Percentiles rank a stretch among this genome's conserved stretches.
These are phyloP conservation scores for Callospermophilus lateralis DNA, from an alignment of 2,113 vertebrate species.

Conservation along the genomic window DNA sequence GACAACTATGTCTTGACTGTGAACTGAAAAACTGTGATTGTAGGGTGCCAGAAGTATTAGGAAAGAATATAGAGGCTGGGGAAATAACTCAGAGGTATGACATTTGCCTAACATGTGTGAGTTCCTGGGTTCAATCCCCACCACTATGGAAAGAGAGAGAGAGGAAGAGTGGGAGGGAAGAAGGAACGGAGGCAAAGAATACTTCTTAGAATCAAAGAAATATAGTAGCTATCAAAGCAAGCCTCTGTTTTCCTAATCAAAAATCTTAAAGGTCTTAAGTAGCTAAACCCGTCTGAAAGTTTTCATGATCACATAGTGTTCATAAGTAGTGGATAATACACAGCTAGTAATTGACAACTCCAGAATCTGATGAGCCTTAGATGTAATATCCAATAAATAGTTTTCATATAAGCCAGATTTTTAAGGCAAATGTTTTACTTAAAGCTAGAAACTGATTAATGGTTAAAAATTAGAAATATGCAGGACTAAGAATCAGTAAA, in stretches of 20 bases:
- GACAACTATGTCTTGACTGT: neutral
- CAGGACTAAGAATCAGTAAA: neutral
- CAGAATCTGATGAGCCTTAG: neutral
- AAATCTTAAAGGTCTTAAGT: constrained; percentile 30
- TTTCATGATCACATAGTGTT: neutral
- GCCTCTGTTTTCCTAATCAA: neutral
- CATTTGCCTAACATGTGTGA: neutral
- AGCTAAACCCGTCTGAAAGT: neutral
- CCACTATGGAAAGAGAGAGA: neutral
- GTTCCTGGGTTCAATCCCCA: neutral
- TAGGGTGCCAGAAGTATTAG: constrained; percentile 1
- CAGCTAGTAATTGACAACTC: neutral
- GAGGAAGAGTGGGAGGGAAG: neutral
- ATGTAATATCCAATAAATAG: neutral
- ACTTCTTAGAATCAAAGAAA: neutral
- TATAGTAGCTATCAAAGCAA: constrained; percentile 41
- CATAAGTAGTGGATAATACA: neutral
- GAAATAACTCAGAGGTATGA: neutral
- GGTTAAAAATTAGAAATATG: constrained; percentile 46
- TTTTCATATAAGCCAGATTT: constrained; percentile 44
- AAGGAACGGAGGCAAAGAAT: neutral
- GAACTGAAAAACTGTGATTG: neutral
- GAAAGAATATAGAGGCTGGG: neutral
- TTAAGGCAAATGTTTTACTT: constrained; percentile 25
- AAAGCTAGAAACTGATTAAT: constrained; percentile 20